Percentiles rank a stretch among this genome's conserved stretches.
Evolutionary conservation across 2,113 vertebrate species (phyloP).

Genomic region (Brachyistius frenatus): DNA sequence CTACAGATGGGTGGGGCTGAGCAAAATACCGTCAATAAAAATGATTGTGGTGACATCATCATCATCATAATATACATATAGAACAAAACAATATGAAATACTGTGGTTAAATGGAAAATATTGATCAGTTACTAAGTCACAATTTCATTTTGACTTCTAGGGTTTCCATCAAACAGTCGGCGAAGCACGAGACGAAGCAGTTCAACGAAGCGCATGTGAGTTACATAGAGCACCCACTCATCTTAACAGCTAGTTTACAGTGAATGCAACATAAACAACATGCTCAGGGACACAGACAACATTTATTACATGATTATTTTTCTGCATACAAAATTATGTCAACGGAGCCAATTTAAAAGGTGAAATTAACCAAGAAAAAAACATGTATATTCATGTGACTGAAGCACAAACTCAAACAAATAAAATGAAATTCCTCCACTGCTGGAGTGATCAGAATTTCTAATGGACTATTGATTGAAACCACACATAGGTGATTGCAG

Average conservation of each 20-base stretch:
- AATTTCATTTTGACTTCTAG: background rate
- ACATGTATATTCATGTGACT: background rate
- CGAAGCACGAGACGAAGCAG: slow-evolving; percentile 25
- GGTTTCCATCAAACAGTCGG: slow-evolving; percentile 13
- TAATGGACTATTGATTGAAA: slow-evolving; percentile 90
- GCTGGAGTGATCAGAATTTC: slow-evolving; percentile 87
- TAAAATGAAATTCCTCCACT: slow-evolving; percentile 75
- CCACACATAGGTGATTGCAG: slow-evolving; percentile 80
- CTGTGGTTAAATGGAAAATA: background rate
- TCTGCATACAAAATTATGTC: background rate
- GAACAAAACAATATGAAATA: background rate
- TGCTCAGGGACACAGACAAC: slow-evolving; percentile 1
- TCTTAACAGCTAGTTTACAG: slow-evolving; percentile 7
- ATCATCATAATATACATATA: background rate
- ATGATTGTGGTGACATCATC: background rate
- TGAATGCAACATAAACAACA: background rate
- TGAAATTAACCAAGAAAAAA: slow-evolving; percentile 22
- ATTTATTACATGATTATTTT: slow-evolving; percentile 15
- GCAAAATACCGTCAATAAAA: background rate
- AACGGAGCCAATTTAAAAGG: background rate
- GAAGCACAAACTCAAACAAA: slow-evolving; percentile 24
- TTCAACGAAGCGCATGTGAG: slow-evolving; percentile 12
- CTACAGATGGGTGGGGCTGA: background rate
- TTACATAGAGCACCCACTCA: slow-evolving; percentile 4
- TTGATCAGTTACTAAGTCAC: background rate